phyloP scores from a whole-genome alignment of 1,140 invertebrate species.

The Pygmarrhopalites habei region DNA sequence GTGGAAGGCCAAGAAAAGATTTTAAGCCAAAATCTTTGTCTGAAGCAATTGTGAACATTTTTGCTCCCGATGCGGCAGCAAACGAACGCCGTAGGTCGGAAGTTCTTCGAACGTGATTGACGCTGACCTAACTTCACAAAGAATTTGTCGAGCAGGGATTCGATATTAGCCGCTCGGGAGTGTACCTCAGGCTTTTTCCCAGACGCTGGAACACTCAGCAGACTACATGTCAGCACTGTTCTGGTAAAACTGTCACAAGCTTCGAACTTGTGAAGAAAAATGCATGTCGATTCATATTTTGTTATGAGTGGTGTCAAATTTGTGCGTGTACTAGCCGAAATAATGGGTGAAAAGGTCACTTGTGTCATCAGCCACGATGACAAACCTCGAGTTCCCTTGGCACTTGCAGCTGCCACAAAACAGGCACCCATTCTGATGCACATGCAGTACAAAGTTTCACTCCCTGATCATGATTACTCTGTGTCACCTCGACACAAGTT shows the following conservation, averaged over 20 bases:
- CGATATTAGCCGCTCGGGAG: neutral
- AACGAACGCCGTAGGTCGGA: conserved; percentile 26
- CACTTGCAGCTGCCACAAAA: conserved; percentile 44
- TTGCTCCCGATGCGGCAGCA: conserved; percentile 22
- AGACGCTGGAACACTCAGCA: conserved; percentile 25
- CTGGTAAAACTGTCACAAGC: conserved; percentile 39
- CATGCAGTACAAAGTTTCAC: conserved; percentile 43
- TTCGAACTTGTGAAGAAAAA: conserved; percentile 34
- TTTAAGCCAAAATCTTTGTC: conserved; percentile 33
- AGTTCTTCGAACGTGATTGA: conserved; percentile 16
- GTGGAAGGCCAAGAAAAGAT: conserved; percentile 32
- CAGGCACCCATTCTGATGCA: conserved; percentile 44
- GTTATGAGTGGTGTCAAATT: conserved; percentile 31
- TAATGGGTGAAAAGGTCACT: too few relatives aligned
- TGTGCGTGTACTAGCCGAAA: neutral
- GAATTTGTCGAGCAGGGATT: neutral
- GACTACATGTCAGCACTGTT: conserved; percentile 40
- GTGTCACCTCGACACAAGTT: conserved; percentile 42
- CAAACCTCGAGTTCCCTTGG: conserved; percentile 43
- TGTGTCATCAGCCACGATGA: neutral
- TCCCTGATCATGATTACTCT: conserved; percentile 47
- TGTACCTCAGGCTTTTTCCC: conserved; percentile 40
- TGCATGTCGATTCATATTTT: conserved; percentile 40
- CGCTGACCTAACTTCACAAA: conserved; percentile 33
- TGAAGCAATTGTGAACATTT: conserved; percentile 35